A percentile compares a stretch with the other conserved stretches of the same genome.
phyloP scores from a whole-genome alignment of 2,113 vertebrate genomes.

The Platichthys flesus region DNA sequence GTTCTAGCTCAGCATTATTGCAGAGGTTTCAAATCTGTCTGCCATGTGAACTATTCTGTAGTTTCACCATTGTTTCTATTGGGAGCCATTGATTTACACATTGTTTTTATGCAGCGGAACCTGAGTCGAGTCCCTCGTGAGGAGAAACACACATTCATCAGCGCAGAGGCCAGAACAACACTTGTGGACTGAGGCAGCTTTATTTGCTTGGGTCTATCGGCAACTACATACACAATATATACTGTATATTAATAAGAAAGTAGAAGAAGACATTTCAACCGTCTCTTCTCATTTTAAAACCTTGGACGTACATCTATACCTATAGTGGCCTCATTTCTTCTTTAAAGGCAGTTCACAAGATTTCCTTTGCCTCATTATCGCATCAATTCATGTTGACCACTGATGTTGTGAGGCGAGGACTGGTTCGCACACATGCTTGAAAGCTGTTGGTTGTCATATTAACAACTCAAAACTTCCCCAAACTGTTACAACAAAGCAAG shows the following conservation, averaged over 20 bases:
- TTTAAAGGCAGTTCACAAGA: no score
- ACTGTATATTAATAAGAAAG: background rate
- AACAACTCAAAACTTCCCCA: background rate
- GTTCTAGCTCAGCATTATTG: conserved; percentile 27
- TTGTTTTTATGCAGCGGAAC: conserved; percentile 34
- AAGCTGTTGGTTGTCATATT: conserved; percentile 11
- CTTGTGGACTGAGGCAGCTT: conserved; percentile 12
- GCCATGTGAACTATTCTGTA: conserved; percentile 20
- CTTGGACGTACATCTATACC: background rate
- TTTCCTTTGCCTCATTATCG: no score
- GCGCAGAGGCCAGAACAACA: conserved; percentile 13
- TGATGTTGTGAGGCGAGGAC: no score
- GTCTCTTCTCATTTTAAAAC: no score
- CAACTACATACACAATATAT: background rate
- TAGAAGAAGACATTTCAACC: background rate
- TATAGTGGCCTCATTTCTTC: no score
- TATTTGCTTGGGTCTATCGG: conserved; percentile 34
- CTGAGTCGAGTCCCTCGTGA: conserved; percentile 22
- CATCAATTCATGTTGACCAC: no score
- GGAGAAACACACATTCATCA: conserved; percentile 44
- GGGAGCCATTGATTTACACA: conserved; percentile 47
- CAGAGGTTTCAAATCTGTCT: conserved; percentile 23
- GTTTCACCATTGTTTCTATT: conserved; percentile 27
- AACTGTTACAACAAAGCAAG: background rate
- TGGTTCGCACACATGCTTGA: background rate